Percentiles rank a stretch among this genome's conserved stretches.
Evolutionary conservation across 1,140 invertebrate genomes (phyloP).

Genomic region (Ctenoplectra terminalis): DNA sequence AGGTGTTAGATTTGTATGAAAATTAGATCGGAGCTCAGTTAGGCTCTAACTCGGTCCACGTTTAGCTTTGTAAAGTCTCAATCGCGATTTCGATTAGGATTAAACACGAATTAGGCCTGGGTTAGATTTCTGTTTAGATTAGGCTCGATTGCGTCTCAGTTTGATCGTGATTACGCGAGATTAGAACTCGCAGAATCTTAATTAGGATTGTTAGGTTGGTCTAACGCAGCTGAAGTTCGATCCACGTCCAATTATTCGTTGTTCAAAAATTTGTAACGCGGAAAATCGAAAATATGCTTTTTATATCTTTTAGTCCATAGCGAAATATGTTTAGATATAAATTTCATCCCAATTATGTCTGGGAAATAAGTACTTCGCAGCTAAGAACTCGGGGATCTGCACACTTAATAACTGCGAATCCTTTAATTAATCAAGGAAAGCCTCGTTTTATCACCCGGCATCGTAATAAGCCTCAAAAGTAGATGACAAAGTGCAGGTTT

Average conservation of each 20-base stretch:
- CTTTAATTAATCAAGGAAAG: slow-evolving; percentile 20
- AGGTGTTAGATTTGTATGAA: background rate
- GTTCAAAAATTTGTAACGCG: no score
- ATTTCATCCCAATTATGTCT: background rate
- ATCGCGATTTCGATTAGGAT: background rate
- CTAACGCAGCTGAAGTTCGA: background rate
- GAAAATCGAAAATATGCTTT: background rate
- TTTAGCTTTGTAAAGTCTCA: background rate
- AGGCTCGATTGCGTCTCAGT: background rate
- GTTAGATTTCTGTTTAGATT: slow-evolving; percentile 11
- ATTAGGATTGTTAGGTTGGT: background rate
- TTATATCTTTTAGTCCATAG: no score
- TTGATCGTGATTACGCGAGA: background rate
- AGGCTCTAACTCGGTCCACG: background rate
- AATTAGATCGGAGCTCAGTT: background rate
- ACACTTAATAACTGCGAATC: slow-evolving; percentile 8
- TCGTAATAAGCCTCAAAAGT: slow-evolving; percentile 15
- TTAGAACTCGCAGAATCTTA: background rate
- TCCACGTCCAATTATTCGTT: background rate
- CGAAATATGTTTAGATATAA: background rate
- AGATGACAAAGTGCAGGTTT: slow-evolving; percentile 17
- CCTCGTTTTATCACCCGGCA: slow-evolving; percentile 8
- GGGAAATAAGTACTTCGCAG: background rate
- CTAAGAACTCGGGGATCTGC: slow-evolving; percentile 10
- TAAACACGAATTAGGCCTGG: background rate